phyloP scores from a whole-genome alignment of 2,888 invertebrate genomes.

The Gasteruption jaculator region DNA sequence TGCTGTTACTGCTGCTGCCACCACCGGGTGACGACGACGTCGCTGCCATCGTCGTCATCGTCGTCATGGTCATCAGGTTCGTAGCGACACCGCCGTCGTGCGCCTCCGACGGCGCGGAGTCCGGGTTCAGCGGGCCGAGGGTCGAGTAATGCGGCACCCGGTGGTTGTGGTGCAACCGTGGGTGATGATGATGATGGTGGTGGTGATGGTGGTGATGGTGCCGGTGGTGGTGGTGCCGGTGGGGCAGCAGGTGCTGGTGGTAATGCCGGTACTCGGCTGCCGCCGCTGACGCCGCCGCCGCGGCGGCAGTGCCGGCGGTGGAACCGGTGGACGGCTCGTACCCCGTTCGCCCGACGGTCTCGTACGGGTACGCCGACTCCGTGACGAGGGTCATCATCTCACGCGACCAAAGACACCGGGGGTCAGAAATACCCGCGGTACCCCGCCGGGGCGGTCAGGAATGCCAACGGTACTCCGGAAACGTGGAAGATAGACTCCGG shows the following conservation, averaged over 20 bases:
- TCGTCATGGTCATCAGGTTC: background rate
- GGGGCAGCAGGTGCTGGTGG: slow-evolving; percentile 20
- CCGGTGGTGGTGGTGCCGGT: slow-evolving; percentile 29
- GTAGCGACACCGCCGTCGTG: slow-evolving; percentile 14
- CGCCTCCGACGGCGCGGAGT: slow-evolving; percentile 30
- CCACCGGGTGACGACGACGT: slow-evolving; percentile 12
- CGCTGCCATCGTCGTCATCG: background rate
- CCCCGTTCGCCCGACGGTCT: slow-evolving; percentile 39
- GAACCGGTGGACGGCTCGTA: slow-evolving; percentile 39
- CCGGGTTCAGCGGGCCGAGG: too few species aligned
- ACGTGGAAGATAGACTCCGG: too few species aligned
- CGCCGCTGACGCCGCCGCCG: slow-evolving; percentile 11
- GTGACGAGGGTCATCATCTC: slow-evolving; percentile 50
- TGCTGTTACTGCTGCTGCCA: slow-evolving; percentile 34
- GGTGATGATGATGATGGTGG: slow-evolving; percentile 26
- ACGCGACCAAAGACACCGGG: slow-evolving; percentile 12
- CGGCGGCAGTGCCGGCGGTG: slow-evolving; percentile 12
- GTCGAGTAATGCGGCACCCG: slow-evolving; percentile 24
- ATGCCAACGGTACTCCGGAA: too few species aligned
- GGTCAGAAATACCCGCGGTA: too few species aligned
- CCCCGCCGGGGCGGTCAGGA: too few species aligned
- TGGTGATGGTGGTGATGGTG: slow-evolving; percentile 19
- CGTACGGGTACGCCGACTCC: slow-evolving; percentile 43
- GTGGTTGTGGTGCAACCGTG: slow-evolving; percentile 25
- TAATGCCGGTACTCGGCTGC: slow-evolving; percentile 27